phyloP scores from a whole-genome alignment of 2,888 invertebrate species.

The Pristionchus maxplancki region DNA sequence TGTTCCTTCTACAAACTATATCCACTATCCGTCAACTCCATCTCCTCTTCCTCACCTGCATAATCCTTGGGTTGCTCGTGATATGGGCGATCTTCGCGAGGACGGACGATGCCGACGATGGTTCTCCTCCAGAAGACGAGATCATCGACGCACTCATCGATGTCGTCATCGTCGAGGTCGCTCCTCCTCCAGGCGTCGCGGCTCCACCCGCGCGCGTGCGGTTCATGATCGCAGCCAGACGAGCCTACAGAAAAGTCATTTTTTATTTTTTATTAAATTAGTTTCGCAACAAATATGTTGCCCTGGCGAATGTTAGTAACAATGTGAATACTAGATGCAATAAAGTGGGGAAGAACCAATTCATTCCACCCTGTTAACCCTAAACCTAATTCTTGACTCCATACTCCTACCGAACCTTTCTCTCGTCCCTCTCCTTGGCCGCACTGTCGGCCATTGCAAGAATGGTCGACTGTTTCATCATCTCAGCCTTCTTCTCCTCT shows the following conservation, averaged over 20 bases:
- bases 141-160: slow-evolving; percentile 3
- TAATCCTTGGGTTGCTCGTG: slow-evolving; percentile 47
- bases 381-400: too few relatives aligned
- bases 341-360: too few relatives aligned
- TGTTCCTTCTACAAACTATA: too few relatives aligned
- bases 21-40: neutral
- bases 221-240: slow-evolving; percentile 52
- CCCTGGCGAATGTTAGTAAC: too few relatives aligned
- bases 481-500: slow-evolving; percentile 52
- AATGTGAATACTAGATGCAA: too few relatives aligned
- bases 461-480: slow-evolving; percentile 49
- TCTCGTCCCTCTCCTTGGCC: slow-evolving; percentile 51
- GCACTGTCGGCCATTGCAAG: slow-evolving; percentile 45
- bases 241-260: slow-evolving; percentile 35
- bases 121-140: neutral
- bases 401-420: slow-evolving; percentile 17
- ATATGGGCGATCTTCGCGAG: slow-evolving; percentile 51
- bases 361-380: too few relatives aligned
- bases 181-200: neutral
- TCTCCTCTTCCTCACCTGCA: slow-evolving; percentile 1
- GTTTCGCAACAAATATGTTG: neutral
- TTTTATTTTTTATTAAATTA: neutral
- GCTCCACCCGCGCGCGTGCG: slow-evolving; percentile 43
- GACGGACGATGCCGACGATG: slow-evolving; percentile 20
- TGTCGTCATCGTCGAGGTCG: neutral